Evolutionary conservation across 1,140 invertebrate species (phyloP).

Genomic region (Popillia japonica): DNA sequence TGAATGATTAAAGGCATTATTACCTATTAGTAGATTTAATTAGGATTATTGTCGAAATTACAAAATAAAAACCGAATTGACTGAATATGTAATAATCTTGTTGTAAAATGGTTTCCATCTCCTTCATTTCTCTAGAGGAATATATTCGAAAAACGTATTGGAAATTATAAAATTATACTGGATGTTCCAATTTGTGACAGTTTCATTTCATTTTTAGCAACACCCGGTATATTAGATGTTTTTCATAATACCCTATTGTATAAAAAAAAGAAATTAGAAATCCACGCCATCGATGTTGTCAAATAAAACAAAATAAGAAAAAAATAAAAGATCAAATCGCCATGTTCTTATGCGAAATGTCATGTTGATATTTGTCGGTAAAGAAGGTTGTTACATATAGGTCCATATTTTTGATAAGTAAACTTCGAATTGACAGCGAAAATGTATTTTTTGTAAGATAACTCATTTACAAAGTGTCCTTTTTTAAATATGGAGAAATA

Average conservation of each 20-base stretch:
- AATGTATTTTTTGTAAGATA: neutral
- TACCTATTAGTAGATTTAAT: neutral
- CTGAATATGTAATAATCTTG: neutral
- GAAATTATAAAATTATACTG: too few relatives aligned
- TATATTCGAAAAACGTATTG: too few relatives aligned
- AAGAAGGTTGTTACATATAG: neutral
- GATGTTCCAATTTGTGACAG: too few relatives aligned
- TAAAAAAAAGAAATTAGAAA: too few relatives aligned
- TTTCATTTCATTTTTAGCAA: too few relatives aligned
- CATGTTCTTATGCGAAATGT: neutral
- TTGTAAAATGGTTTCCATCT: neutral
- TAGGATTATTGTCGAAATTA: neutral
- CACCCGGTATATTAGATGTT: too few relatives aligned
- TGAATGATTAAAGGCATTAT: neutral
- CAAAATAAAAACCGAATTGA: neutral
- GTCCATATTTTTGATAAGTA: neutral
- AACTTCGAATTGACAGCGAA: neutral
- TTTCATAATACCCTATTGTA: too few relatives aligned
- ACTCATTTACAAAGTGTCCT: neutral
- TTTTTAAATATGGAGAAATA: neutral
- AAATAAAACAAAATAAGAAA: neutral
- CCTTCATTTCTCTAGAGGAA: neutral
- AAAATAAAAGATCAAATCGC: neutral
- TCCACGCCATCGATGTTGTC: neutral
- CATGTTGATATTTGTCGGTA: neutral